A percentile compares a stretch with the other conserved stretches of the same genome.
Evolutionary conservation across 2,113 vertebrate genomes (phyloP).

Genomic region (Ochotona princeps): DNA sequence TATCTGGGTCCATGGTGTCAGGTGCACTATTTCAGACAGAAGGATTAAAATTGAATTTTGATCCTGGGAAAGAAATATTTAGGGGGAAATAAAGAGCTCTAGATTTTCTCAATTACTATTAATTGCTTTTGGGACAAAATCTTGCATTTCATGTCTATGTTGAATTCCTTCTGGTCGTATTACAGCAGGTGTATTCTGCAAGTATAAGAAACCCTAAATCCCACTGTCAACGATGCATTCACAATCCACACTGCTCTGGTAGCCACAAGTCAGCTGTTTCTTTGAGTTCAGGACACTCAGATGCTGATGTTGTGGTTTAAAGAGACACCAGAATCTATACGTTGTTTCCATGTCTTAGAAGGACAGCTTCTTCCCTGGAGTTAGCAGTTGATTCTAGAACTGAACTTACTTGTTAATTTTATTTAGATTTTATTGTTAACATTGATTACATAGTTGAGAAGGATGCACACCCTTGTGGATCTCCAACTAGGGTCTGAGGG

Average conservation of each 20-base stretch:
- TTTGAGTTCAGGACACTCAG: neutral
- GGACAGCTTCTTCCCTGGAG: neutral
- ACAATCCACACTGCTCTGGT: neutral
- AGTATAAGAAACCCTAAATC: neutral
- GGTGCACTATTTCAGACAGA: slow-evolving; percentile 27
- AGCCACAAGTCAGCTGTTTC: neutral
- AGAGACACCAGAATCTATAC: neutral
- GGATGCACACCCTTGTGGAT: no score
- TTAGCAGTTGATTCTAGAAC: neutral
- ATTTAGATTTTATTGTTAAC: no score
- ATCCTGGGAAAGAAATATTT: slow-evolving; percentile 44
- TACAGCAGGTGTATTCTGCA: neutral
- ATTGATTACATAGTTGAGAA: neutral
- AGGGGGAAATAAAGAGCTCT: neutral
- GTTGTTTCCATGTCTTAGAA: neutral
- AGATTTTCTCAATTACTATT: neutral
- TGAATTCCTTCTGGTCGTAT: neutral
- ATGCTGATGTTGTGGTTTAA: neutral
- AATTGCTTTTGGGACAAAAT: neutral
- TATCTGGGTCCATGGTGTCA: slow-evolving; percentile 24
- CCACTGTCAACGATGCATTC: neutral
- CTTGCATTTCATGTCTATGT: neutral
- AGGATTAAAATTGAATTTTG: slow-evolving; percentile 47
- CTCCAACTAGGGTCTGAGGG: no score
- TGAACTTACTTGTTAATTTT: neutral